Conservation (phyloP, 2,113 vertebrate species). For the Rhadina sibilatrix region DNA sequence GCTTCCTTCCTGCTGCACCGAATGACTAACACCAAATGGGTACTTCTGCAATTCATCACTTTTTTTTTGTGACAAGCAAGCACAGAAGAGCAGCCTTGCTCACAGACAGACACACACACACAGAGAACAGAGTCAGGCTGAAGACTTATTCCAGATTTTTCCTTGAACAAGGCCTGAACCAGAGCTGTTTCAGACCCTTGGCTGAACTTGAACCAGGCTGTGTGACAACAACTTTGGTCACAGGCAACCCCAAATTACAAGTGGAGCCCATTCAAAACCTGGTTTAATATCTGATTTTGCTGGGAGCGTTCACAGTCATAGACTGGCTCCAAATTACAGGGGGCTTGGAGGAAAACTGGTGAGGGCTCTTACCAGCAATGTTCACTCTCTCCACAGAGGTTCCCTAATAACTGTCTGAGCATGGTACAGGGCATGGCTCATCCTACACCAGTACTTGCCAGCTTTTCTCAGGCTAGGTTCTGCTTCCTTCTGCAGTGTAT, state of each 20-base stretch:
- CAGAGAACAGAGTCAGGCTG: not conserved
- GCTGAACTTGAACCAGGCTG: not conserved
- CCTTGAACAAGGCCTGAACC: not conserved
- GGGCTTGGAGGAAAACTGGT: not conserved
- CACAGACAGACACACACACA: not conserved
- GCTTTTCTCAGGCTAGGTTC: not conserved
- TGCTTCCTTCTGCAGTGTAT: not conserved
- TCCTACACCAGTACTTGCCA: not conserved
- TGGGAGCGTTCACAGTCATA: not conserved
- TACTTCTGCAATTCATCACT: constrained; percentile 62
- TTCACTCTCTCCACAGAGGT: not conserved
- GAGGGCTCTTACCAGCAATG: not conserved
- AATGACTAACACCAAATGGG: constrained; percentile 52
- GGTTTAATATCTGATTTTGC: not conserved
- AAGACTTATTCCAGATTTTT: constrained; percentile 9
- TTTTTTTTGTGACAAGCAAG: not conserved
- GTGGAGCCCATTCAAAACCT: not conserved
- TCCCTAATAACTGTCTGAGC: not conserved
- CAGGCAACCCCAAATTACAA: not conserved
- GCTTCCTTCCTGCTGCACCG: constrained; percentile 42
- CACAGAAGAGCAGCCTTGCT: not conserved
- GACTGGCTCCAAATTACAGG: not conserved
- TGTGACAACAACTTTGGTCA: not conserved
- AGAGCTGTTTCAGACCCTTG: not conserved
- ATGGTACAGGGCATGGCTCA: not conserved